phyloP scores from a whole-genome alignment of 2,888 invertebrate species.

The Agapostemon virescens region DNA sequence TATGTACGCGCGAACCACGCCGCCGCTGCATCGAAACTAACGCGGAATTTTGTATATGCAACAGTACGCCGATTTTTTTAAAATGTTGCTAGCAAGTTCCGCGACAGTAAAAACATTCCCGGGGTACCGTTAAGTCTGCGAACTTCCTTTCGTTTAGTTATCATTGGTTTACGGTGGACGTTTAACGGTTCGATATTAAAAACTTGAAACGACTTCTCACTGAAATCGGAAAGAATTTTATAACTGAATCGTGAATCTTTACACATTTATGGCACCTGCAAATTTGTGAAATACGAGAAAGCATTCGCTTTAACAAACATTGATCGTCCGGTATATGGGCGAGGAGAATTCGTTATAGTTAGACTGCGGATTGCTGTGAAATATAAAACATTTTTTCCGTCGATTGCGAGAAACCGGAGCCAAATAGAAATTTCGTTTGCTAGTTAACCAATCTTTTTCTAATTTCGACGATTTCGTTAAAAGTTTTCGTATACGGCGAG shows the following conservation, averaged over 20 bases:
- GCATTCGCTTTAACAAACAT: neutral
- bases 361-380: neutral
- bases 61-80: neutral
- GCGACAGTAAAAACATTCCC: neutral
- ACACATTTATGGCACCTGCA: neutral
- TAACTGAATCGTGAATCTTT: neutral
- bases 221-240: neutral
- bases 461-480: neutral
- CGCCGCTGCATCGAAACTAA: neutral
- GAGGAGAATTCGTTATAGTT: neutral
- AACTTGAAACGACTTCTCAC: neutral
- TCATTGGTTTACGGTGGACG: neutral
- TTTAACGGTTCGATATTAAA: neutral
- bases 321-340: neutral
- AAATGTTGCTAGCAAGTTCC: neutral
- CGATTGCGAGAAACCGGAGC: neutral
- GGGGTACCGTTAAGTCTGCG: neutral
- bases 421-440: neutral
- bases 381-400: neutral
- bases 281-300: neutral
- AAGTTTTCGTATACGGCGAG: no score
- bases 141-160: neutral
- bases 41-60: neutral
- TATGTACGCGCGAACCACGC: no score
- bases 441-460: neutral